A percentile compares a stretch with the other conserved stretches of the same genome.
Conservation (phyloP, 2,797 vertebrate species). For the Bufotes viridis region DNA sequence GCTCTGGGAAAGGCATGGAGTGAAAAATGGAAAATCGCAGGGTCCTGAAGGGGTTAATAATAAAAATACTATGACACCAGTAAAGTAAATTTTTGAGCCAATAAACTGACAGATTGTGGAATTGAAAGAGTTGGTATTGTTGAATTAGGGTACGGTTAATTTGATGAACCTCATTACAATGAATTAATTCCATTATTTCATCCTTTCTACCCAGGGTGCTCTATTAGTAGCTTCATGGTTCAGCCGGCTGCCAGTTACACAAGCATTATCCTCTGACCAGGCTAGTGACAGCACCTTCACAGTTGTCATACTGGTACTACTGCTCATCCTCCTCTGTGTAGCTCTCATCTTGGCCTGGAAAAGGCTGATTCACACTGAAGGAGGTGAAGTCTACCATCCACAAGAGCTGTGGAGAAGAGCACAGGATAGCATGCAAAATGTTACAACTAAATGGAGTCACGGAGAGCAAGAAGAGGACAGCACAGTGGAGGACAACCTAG, state of each 20-base stretch:
- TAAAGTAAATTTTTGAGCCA: background rate
- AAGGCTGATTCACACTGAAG: background rate
- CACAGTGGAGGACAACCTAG: background rate
- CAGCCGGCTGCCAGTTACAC: background rate
- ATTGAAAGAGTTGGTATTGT: background rate
- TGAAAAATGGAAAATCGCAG: too few relatives aligned
- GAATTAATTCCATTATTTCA: background rate
- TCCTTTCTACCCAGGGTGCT: background rate
- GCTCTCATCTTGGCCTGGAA: background rate
- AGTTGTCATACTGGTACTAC: background rate
- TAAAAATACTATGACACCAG: too few relatives aligned
- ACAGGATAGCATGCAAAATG: background rate
- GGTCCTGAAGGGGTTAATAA: too few relatives aligned
- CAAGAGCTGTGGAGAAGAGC: background rate
- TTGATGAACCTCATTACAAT: background rate
- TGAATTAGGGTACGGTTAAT: background rate
- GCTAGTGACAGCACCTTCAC: background rate
- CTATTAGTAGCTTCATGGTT: background rate
- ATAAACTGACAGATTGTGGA: background rate
- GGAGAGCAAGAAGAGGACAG: background rate
- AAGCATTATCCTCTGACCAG: background rate
- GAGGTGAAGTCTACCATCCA: background rate
- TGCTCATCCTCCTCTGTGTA: background rate
- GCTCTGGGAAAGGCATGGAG: too few relatives aligned
- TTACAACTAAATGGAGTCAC: background rate